These are phyloP conservation scores for Spermophilus dauricus DNA, from an alignment of 2,113 vertebrate genomes.

Conservation along the genomic window DNA sequence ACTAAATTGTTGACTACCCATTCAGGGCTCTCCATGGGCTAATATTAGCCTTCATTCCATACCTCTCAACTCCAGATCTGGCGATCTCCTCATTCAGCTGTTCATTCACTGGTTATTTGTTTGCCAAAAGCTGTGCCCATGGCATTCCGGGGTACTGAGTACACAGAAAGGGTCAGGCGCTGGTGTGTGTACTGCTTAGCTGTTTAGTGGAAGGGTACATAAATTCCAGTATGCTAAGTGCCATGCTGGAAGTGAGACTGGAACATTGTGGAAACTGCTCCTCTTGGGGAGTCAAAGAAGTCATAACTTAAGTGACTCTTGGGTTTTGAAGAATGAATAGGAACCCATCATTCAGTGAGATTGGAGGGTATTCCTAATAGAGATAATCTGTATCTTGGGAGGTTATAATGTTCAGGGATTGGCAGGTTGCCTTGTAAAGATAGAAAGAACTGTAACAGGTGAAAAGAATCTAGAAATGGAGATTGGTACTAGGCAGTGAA, in stretches of 20 bases:
- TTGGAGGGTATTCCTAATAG: constrained; percentile 17
- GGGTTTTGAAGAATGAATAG: constrained; percentile 54
- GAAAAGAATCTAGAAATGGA: constrained; percentile 50
- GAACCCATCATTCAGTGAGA: not conserved
- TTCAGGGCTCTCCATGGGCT: not conserved
- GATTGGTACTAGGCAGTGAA: not conserved
- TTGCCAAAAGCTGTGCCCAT: not conserved
- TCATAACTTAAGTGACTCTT: constrained; percentile 17
- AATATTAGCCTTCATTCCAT: constrained; percentile 13
- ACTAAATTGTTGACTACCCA: not conserved
- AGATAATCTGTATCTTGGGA: not conserved
- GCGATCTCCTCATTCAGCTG: not conserved
- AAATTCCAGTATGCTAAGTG: not conserved
- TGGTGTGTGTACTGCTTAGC: not conserved
- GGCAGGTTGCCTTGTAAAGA: not conserved
- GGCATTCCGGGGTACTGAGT: not conserved
- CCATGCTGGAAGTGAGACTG: not conserved
- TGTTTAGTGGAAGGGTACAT: not conserved
- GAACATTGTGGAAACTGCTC: not conserved
- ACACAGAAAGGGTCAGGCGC: not conserved
- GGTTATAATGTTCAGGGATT: not conserved
- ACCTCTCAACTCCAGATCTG: not conserved
- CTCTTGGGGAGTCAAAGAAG: not conserved
- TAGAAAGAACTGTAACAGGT: not conserved
- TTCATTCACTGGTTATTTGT: constrained; percentile 22